Conservation (phyloP, 2,797 vertebrate genomes). For the Ispidina lecontei region DNA sequence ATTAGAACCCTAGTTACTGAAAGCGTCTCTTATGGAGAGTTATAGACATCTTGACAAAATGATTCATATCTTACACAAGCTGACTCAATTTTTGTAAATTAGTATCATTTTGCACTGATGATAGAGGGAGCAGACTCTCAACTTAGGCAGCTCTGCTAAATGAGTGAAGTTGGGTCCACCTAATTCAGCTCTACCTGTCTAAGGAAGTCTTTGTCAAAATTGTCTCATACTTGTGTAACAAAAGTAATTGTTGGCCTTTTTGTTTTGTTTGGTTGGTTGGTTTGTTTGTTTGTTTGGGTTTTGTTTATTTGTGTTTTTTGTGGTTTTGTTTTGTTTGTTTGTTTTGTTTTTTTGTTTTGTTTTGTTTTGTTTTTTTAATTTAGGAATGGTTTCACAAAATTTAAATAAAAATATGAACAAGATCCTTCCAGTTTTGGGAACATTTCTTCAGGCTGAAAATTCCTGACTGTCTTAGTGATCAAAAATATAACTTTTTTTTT, state of each 20-base stretch:
- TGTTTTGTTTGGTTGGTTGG: too few relatives aligned
- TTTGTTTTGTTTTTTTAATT: background rate
- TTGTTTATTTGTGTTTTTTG: too few relatives aligned
- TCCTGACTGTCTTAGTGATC: background rate
- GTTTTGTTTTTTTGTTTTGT: too few relatives aligned
- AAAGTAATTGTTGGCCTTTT: background rate
- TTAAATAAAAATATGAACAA: background rate
- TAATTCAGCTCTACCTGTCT: background rate
- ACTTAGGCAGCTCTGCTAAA: background rate
- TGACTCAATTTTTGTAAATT: slow-evolving; percentile 6
- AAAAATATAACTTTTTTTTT: background rate
- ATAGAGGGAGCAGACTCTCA: background rate
- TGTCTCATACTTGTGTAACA: background rate
- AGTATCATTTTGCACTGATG: slow-evolving; percentile 2
- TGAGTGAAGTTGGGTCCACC: background rate
- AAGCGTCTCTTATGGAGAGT: background rate
- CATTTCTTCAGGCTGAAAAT: background rate
- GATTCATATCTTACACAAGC: background rate
- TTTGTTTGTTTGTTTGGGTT: too few relatives aligned
- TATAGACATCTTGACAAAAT: background rate
- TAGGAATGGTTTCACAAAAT: background rate
- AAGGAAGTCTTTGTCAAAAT: background rate
- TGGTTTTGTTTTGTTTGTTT: too few relatives aligned
- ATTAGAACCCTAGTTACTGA: background rate
- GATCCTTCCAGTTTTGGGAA: background rate